A percentile compares a stretch with the other conserved stretches of the same genome.
Evolutionary conservation across 2,888 invertebrate genomes (phyloP).

Genomic region (Drosophila borborema): DNA sequence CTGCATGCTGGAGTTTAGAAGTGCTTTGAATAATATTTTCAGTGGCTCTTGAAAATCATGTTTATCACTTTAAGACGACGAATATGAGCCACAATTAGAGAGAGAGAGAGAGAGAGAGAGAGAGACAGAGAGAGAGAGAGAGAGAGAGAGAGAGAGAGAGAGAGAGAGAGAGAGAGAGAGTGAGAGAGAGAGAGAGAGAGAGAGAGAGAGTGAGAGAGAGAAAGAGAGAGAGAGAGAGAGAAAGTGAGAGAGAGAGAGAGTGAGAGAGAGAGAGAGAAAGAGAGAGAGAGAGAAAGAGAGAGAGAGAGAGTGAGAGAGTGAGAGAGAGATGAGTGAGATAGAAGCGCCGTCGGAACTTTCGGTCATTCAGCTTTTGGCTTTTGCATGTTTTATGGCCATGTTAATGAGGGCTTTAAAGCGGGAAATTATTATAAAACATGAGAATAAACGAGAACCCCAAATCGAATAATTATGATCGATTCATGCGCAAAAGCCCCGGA

Average conservation of each 20-base stretch:
- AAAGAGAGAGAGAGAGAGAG: too few species aligned
- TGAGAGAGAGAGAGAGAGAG: neutral
- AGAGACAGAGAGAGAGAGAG: neutral
- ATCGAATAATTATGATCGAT: conserved; percentile 69
- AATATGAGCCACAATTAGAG: conserved; percentile 1
- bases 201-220: neutral
- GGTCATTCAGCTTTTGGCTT: conserved; percentile 13
- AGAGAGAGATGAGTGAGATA: neutral
- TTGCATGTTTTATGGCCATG: conserved; percentile 55
- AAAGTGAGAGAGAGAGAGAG: neutral
- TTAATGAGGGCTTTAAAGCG: conserved; percentile 70
- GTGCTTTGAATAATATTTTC: conserved; percentile 29
- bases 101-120: neutral
- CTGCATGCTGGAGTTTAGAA: neutral
- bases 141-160: neutral
- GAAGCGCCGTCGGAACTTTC: conserved; percentile 22
- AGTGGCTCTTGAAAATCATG: conserved; percentile 13
- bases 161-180: neutral
- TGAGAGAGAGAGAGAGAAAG: neutral
- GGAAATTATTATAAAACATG: conserved; percentile 31
- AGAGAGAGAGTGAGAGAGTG: neutral
- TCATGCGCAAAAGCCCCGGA: conserved; percentile 56
- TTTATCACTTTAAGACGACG: conserved; percentile 1
- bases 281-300: neutral
- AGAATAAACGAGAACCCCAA: conserved; percentile 1